These are phyloP conservation scores for Alca torda DNA, from an alignment of 2,797 vertebrate species.

Conservation along the genomic window DNA sequence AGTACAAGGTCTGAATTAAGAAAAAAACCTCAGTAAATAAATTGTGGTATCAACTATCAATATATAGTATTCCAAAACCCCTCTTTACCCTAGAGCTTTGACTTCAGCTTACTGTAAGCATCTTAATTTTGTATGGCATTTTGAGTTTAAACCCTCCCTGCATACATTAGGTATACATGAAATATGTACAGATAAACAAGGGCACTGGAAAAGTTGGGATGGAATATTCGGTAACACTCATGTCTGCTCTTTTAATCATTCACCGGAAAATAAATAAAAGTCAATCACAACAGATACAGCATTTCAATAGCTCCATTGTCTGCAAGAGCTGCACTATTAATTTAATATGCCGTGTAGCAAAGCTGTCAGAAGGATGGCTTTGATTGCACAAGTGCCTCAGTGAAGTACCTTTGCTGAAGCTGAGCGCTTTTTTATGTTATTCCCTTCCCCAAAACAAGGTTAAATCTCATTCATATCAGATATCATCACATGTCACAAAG, in stretches of 20 bases:
- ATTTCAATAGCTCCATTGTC: slow-evolving; percentile 24
- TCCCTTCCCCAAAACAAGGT: not conserved
- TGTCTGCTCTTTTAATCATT: slow-evolving; percentile 15
- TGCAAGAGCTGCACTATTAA: slow-evolving; percentile 12
- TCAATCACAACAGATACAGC: not conserved
- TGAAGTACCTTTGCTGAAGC: slow-evolving; percentile 3
- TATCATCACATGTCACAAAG: not conserved
- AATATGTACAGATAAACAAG: not conserved
- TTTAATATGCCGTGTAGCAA: not conserved
- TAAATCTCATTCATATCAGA: not conserved
- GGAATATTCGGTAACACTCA: not conserved
- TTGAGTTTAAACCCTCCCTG: not conserved
- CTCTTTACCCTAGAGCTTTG: not conserved
- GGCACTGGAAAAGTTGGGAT: not conserved
- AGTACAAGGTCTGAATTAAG: not conserved
- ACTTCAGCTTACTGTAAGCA: not conserved
- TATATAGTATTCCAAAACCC: not conserved
- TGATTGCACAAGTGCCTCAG: slow-evolving; percentile 5
- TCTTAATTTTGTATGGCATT: not conserved
- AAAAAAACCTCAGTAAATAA: not conserved
- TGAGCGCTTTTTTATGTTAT: not conserved
- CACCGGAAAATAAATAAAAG: not conserved
- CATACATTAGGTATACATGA: not conserved
- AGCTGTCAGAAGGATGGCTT: slow-evolving; percentile 27
- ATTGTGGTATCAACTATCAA: not conserved